Conservation (phyloP, 2,888 invertebrate species). For the Iphiclides podalirius region DNA sequence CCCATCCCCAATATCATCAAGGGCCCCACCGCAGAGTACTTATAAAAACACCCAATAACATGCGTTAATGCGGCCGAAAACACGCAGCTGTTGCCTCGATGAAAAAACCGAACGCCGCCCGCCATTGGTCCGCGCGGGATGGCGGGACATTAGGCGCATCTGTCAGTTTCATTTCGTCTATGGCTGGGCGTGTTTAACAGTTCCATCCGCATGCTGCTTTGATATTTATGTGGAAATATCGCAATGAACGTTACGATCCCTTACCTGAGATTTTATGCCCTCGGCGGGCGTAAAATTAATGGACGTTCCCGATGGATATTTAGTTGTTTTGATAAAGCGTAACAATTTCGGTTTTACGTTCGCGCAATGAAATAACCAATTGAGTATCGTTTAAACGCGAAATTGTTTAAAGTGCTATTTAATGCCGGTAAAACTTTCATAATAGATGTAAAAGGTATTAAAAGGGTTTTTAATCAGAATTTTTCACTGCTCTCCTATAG, state of each 20-base stretch:
- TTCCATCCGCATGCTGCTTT: slow-evolving; percentile 26
- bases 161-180: slow-evolving; percentile 66
- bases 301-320: slow-evolving; percentile 2
- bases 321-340: slow-evolving; percentile 6
- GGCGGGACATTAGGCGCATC: slow-evolving; percentile 67
- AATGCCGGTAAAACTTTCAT: neutral
- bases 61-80: slow-evolving; percentile 59
- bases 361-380: neutral
- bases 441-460: neutral
- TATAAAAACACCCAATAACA: slow-evolving; percentile 70
- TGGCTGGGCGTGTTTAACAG: slow-evolving; percentile 31
- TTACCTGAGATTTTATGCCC: slow-evolving; percentile 19
- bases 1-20: slow-evolving; percentile 30
- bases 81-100: slow-evolving; percentile 57
- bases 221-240: slow-evolving; percentile 30
- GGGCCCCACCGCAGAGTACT: slow-evolving; percentile 44
- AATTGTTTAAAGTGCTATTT: slow-evolving; percentile 1
- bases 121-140: slow-evolving; percentile 53
- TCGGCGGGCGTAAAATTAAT: slow-evolving; percentile 12
- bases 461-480: no score
- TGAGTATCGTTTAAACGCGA: neutral
- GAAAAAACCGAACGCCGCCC: slow-evolving; percentile 53
- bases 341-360: slow-evolving; percentile 5
- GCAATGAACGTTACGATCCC: slow-evolving; percentile 22
- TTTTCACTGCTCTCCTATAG: no score